A percentile compares a stretch with the other conserved stretches of the same genome.
Conservation (phyloP, 2,797 vertebrate genomes). For the Clamator glandarius region DNA sequence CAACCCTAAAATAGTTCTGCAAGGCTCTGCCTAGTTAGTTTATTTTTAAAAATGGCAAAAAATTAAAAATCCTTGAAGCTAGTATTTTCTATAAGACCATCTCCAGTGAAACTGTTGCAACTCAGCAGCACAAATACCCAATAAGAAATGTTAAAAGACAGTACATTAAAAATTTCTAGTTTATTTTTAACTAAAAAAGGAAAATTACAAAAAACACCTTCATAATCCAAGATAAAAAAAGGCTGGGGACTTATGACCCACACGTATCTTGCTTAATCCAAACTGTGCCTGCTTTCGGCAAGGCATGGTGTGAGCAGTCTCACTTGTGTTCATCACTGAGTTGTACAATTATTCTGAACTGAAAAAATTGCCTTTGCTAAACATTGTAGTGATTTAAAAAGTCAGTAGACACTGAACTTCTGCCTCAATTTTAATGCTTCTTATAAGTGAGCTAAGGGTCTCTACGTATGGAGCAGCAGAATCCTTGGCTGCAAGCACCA, state of each 20-base stretch:
- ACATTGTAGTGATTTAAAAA: neutral
- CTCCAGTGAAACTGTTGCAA: neutral
- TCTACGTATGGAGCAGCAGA: neutral
- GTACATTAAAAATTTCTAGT: neutral
- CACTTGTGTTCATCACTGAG: neutral
- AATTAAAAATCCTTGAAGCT: neutral
- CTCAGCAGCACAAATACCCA: neutral
- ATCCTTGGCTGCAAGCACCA: neutral
- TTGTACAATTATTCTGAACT: neutral
- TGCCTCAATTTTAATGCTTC: neutral
- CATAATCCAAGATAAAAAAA: neutral
- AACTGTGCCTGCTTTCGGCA: neutral
- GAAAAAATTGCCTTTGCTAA: neutral
- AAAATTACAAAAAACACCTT: neutral
- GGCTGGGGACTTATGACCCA: neutral
- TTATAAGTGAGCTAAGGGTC: neutral
- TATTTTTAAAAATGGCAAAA: neutral
- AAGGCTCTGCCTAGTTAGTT: neutral
- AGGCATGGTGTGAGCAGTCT: neutral
- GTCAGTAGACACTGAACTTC: neutral
- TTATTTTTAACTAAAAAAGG: neutral
- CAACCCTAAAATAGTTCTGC: neutral
- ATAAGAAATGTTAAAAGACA: neutral
- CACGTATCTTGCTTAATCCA: neutral
- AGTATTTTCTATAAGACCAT: neutral